phyloP scores from a whole-genome alignment of 1,140 invertebrate genomes.

The Papilio polyxenes region DNA sequence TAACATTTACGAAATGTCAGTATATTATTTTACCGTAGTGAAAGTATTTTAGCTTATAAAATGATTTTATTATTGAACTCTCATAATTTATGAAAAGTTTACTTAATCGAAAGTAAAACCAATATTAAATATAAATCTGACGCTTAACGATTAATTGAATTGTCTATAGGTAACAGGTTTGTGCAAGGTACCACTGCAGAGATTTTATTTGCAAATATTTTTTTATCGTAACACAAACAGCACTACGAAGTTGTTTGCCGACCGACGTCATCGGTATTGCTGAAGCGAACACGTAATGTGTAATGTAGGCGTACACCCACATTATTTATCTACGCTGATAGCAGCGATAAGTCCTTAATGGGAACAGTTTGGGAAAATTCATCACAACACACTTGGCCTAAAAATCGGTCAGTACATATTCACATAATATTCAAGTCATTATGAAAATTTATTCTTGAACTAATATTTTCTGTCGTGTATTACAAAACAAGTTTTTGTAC shows the following conservation, averaged over 20 bases:
- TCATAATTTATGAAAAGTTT: not conserved
- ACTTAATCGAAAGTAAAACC: not conserved
- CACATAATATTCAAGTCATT: not conserved
- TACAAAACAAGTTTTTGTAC: slow-evolving; percentile 38
- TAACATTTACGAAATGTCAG: not conserved
- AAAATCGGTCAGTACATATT: not conserved
- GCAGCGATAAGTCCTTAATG: slow-evolving; percentile 22
- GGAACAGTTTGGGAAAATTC: slow-evolving; percentile 10
- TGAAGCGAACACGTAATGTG: slow-evolving; percentile 41
- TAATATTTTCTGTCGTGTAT: slow-evolving; percentile 19
- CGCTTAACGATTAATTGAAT: not conserved
- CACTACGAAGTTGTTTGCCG: slow-evolving; percentile 40
- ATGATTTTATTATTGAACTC: not conserved
- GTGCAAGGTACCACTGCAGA: not conserved
- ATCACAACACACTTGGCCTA: not conserved
- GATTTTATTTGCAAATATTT: slow-evolving; percentile 40
- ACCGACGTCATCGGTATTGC: slow-evolving; percentile 41
- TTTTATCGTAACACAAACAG: slow-evolving; percentile 37
- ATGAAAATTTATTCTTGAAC: slow-evolving; percentile 28
- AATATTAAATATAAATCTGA: not conserved
- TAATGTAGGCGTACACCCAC: slow-evolving; percentile 41
- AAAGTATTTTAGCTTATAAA: not conserved
- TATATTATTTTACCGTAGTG: not conserved
- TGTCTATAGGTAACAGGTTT: slow-evolving; percentile 22
- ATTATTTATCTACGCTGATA: slow-evolving; percentile 42